Evolutionary conservation across 2,113 vertebrate species (phyloP).

Genomic region (Etheostoma spectabile): DNA sequence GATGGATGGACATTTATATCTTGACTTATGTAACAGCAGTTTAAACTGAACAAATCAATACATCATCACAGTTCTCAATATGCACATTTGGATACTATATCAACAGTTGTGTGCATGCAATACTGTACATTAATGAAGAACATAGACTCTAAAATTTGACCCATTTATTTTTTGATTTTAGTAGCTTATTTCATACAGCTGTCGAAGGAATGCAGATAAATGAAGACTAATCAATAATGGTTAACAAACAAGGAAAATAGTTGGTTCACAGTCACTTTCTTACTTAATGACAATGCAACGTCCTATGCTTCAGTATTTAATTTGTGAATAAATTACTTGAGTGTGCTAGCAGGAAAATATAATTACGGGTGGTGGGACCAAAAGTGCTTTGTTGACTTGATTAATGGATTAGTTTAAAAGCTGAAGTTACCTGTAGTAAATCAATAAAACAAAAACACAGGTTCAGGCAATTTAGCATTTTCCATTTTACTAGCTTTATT

Average conservation of each 20-base stretch:
- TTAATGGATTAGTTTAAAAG: neutral
- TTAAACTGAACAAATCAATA: too few relatives aligned
- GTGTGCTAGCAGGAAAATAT: neutral
- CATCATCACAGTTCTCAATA: too few relatives aligned
- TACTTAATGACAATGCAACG: neutral
- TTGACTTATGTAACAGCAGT: too few relatives aligned
- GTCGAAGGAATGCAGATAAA: slow-evolving; percentile 13
- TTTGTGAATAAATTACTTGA: neutral
- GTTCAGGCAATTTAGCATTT: neutral
- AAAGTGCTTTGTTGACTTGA: slow-evolving; percentile 17
- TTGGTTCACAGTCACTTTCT: neutral
- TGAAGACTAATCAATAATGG: neutral
- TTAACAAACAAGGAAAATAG: neutral
- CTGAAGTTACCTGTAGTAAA: neutral
- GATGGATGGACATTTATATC: too few relatives aligned
- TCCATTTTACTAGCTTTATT: slow-evolving; percentile 21
- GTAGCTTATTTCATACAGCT: slow-evolving; percentile 2
- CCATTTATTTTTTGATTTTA: neutral
- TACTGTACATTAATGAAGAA: neutral
- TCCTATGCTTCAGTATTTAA: neutral
- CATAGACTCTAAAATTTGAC: neutral
- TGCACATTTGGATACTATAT: too few relatives aligned
- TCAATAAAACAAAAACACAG: neutral
- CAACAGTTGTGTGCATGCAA: neutral
- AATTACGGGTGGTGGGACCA: neutral